Percentiles rank a stretch among this genome's conserved stretches.
phyloP scores from a whole-genome alignment of 1,140 invertebrate species.

The Stegodyphus mimosarum region DNA sequence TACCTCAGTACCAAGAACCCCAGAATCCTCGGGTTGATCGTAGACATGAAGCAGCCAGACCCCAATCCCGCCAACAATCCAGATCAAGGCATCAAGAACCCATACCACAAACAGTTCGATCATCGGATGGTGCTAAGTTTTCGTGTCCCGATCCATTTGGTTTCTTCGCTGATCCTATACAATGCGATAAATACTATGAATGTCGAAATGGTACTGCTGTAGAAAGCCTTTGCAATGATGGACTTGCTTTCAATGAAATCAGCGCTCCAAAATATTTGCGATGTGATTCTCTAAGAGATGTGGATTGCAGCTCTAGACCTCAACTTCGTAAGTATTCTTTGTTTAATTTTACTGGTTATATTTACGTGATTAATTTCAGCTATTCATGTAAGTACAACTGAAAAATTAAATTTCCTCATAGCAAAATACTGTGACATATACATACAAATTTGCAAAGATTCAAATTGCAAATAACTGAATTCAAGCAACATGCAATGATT shows the following conservation, averaged over 20 bases:
- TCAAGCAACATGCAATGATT: no score
- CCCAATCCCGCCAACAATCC: neutral
- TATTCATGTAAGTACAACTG: neutral
- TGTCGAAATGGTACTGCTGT: conserved; percentile 76
- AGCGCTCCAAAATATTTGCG: conserved; percentile 64
- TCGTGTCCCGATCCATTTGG: conserved; percentile 71
- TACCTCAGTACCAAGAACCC: conserved; percentile 23
- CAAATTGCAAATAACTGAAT: no score
- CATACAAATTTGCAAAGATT: neutral
- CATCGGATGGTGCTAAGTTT: conserved; percentile 17
- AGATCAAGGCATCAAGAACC: neutral
- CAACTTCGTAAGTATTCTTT: conserved; percentile 78
- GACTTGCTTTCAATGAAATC: conserved; percentile 79
- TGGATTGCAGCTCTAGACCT: conserved; percentile 80
- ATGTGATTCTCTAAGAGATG: conserved; percentile 83
- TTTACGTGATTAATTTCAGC: neutral
- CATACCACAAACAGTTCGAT: neutral
- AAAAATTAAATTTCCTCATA: neutral
- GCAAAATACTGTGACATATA: neutral
- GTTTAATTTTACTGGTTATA: neutral
- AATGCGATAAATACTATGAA: conserved; percentile 86
- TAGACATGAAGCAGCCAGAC: neutral
- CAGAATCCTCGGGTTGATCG: conserved; percentile 10
- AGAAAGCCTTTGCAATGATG: conserved; percentile 82
- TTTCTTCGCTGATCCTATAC: conserved; percentile 80